Evolutionary conservation across 2,113 vertebrate species (phyloP).

Genomic region (Xiphophorus maculatus): DNA sequence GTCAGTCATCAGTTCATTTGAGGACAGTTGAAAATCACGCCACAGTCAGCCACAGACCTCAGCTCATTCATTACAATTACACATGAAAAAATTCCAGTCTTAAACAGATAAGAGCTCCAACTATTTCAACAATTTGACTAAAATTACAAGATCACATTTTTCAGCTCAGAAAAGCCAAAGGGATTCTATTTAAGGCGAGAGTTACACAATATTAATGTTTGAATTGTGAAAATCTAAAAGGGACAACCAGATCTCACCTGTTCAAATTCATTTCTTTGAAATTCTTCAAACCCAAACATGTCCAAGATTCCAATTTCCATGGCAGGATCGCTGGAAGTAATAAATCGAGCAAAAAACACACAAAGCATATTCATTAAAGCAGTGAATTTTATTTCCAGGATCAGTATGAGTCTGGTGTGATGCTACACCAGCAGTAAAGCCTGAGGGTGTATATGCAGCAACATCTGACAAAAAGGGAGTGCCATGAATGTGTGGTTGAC

Average conservation of each 20-base stretch:
- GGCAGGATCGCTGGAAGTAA: slow-evolving; percentile 78
- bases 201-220: background rate
- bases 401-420: background rate
- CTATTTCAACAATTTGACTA: slow-evolving; percentile 52
- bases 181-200: slow-evolving; percentile 9
- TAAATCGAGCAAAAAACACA: background rate
- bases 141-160: slow-evolving; percentile 19
- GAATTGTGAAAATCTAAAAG: background rate
- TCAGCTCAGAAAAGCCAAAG: background rate
- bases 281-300: slow-evolving; percentile 94
- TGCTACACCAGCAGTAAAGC: slow-evolving; percentile 9
- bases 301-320: slow-evolving; percentile 91
- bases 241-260: slow-evolving; percentile 80
- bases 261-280: slow-evolving; percentile 91
- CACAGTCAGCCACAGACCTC: slow-evolving; percentile 57
- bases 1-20: slow-evolving; percentile 59
- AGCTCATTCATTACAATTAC: slow-evolving; percentile 61
- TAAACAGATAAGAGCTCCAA: slow-evolving; percentile 33
- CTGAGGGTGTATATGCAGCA: slow-evolving; percentile 22
- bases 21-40: slow-evolving; percentile 69
- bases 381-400: background rate
- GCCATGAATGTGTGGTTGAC: slow-evolving; percentile 18
- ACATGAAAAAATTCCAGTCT: slow-evolving; percentile 32
- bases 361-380: background rate
- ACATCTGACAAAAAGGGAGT: slow-evolving; percentile 37